A percentile compares a stretch with the other conserved stretches of the same genome.
These are phyloP conservation scores for Drosophila tani DNA, from an alignment of 1,140 invertebrate species.

Conservation along the genomic window DNA sequence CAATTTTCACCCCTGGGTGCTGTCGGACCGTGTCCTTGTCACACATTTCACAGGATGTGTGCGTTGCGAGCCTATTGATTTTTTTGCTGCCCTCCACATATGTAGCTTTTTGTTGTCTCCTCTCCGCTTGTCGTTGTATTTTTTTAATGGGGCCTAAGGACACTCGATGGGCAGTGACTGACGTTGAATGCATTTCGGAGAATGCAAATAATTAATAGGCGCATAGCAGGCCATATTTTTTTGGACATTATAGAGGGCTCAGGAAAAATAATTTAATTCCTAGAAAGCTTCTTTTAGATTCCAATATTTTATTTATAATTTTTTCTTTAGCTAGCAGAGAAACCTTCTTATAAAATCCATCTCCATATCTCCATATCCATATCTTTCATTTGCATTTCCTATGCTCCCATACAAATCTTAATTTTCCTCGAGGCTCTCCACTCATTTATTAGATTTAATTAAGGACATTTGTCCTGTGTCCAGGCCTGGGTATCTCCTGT, in stretches of 20 bases:
- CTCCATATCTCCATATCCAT: no score
- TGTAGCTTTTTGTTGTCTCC: neutral
- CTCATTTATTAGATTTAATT: neutral
- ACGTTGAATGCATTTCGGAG: slow-evolving; percentile 10
- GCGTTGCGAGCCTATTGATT: slow-evolving; percentile 67
- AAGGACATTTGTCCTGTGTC: no score
- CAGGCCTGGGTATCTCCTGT: neutral
- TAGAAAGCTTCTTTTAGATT: no score
- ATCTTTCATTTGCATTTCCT: neutral
- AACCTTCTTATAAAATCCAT: no score
- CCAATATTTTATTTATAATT: no score
- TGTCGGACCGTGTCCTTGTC: slow-evolving; percentile 52
- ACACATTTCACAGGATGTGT: slow-evolving; percentile 56
- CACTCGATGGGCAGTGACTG: slow-evolving; percentile 19
- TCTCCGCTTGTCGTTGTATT: neutral
- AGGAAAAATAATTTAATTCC: no score
- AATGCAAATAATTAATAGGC: slow-evolving; percentile 19
- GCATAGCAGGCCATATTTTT: no score
- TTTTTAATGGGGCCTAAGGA: slow-evolving; percentile 38
- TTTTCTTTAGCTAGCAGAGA: no score
- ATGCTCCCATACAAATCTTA: no score
- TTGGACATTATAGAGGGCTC: no score
- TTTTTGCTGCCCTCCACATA: slow-evolving; percentile 22
- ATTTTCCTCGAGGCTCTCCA: no score
- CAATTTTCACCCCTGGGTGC: slow-evolving; percentile 43